Base-by-base conservation (phyloP, 2,888 invertebrate genomes). In the Drosophila niveifrons region DNA sequence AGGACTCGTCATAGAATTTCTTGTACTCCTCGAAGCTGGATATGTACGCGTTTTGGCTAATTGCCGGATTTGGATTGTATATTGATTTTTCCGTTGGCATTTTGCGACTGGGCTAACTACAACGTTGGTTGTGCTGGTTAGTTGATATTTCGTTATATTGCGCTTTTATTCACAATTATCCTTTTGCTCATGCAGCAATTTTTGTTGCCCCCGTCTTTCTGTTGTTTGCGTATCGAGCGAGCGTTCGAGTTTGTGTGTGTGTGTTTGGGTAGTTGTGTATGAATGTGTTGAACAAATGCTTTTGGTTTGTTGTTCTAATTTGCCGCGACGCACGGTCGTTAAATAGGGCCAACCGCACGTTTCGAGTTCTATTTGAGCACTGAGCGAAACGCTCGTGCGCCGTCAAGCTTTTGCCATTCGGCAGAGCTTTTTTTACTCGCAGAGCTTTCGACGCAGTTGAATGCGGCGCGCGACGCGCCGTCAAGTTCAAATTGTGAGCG, bases 1-100 rank as follows among this genome's bases (percentile, higher is more conserved):
- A 93, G 0, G 98, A 98, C 90, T 95, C 94, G 88, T 96, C 94
- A 92, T 99, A 96, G 95, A 98, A 95, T 86, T 95, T 94, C 83
- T 94, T 94, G 92, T 99, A 99, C 87, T 97, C 95, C 23, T 95
- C 94, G 92, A 96, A 94, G 66, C 94, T 94, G 55, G 94, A 94
- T 85, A 97, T 94, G 92, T 96, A 93, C 29, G 95, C 94, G 84
- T 94, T 93, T 74, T 93, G 93, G 59, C 93, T 93, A 15, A 95
- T 90, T 50, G 93, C 93, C 78, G 94, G 87, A 91, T 94, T 93
- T 46, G 95, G 95, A 78, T 93, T 85, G 91, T 94, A 95, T 80
- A 95, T 92, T 75, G 91, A 91, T 82, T 93, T 93, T 92, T 94
- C 94, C 74, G 94, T 93, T 83, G 94, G 94, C 94, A 94, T 94